Percentiles rank a stretch among this genome's conserved stretches.
These are phyloP conservation scores for Stenopsyche tienmushanensis DNA, from an alignment of 1,140 invertebrate species.

Conservation along the genomic window DNA sequence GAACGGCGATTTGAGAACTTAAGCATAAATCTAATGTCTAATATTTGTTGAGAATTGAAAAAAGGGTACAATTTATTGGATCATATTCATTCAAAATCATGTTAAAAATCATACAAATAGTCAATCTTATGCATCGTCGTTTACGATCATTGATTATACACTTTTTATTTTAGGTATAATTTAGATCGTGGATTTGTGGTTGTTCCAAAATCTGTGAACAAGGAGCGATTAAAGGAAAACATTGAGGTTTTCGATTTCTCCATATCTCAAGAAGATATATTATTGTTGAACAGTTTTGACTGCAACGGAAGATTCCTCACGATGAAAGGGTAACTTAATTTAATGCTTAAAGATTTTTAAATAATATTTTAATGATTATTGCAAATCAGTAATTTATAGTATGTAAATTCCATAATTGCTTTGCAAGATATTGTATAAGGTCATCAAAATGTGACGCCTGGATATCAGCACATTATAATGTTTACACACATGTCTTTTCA, in stretches of 20 bases:
- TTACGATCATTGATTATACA: neutral
- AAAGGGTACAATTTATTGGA: too few relatives aligned
- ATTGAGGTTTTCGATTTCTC: constrained; percentile 72
- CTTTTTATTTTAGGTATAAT: constrained; percentile 54
- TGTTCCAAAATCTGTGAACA: constrained; percentile 65
- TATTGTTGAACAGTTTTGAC: constrained; percentile 53
- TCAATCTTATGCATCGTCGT: constrained; percentile 5
- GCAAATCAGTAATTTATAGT: too few relatives aligned
- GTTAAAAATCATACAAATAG: neutral
- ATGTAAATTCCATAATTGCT: too few relatives aligned
- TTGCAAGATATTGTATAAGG: too few relatives aligned
- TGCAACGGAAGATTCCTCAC: constrained; percentile 53
- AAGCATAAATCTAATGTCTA: too few relatives aligned
- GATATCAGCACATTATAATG: too few relatives aligned
- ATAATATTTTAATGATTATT: too few relatives aligned
- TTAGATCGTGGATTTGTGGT: constrained; percentile 63
- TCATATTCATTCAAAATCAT: too few relatives aligned
- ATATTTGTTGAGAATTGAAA: too few relatives aligned
- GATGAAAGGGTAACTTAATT: constrained; percentile 44
- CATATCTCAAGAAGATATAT: constrained; percentile 59
- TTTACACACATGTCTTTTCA: too few relatives aligned
- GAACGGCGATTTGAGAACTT: too few relatives aligned
- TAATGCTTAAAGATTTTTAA: neutral
- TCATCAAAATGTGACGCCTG: too few relatives aligned
- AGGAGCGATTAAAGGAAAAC: constrained; percentile 68